Evolutionary conservation across 2,113 vertebrate genomes (phyloP), one percentile per base, ranked within the genome.

Genomic region (Leptobrachium ailaonicum): DNA sequence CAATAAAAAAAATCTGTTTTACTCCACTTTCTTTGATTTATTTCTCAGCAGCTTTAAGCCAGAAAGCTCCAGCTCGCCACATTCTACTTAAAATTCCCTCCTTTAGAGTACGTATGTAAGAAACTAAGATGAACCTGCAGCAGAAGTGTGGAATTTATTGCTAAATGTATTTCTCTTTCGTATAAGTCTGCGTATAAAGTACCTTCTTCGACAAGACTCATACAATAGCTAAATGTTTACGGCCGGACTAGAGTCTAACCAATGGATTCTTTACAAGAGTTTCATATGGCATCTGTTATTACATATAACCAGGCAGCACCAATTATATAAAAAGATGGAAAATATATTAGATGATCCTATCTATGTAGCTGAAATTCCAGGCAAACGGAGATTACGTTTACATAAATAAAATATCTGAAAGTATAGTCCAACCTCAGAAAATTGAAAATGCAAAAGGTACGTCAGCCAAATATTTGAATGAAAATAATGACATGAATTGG

Each of bases 271-370:
- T 60, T 12, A 13, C 56, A 60, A 60, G 56, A 60, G 56, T 2
- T 60, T 60, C 13, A 60, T 12, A 14, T 60, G 56, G 9, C 10
- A 60, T 60, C 13, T 60, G 56, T 60, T 60, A 60, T 12, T 60
- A 14, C 3, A 12, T 60, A 60, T 60, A 60, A 60, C 56, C 56
- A 60, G 13, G 56, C 56, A 60, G 56, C 8, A 12, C 13, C 1
- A 60, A 60, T 60, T 60, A 60, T 60, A 6, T 13, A 60, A 60
- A 12, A 12, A 60, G 13, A 11, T 60, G 56, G 56, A 43, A 85
- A 79, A 67, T 10, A 82, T 47, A 77, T 70, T 5, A 56, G 0
- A 0, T 0, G 43, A 54, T 70, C 71, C 74, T 54, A 11, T 12
- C 72, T 32, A 6, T 77, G 75, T 76, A 75, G 62, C 11, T 1